Evolutionary conservation across 2,888 invertebrate genomes (phyloP), one percentile per base, ranked within the genome.

Genomic region (Platycheirus albimanus): DNA sequence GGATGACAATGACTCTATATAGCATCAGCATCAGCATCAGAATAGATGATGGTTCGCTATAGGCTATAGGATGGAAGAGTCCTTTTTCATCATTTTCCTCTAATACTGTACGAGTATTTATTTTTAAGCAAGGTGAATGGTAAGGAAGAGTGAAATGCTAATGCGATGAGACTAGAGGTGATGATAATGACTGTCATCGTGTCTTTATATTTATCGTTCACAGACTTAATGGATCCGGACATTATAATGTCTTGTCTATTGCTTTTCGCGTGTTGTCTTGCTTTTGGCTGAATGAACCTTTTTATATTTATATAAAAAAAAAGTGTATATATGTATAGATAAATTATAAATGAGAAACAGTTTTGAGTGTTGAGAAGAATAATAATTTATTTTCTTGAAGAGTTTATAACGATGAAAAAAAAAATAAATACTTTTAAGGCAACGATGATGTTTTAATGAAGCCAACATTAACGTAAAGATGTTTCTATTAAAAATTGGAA

Each of bases 111-210:
- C 24, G 58, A 8, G 11, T 43, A 2, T 2, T 58, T 41, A 58
- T 41, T 58, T 58, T 13, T 24, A 30, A 7, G 28, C 30, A 43
- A 61, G 61, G 19, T n/a, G 63, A n/a, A 43, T 38, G 47, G 19
- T n/a, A 61, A 4, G 24, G 43, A 45, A 24, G 43, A n/a, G n/a
- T n/a, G 61, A 72, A 67, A 72, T 81, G 52, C 66, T 81, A 72
- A 81, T 81, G 79, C 61, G 72, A 52, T 30, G 61, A 56, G 70
- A 67, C 64, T 67, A 56, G 64, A 77, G 72, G 72, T 78, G 83
- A 78, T 78, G 72, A 74, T 83, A 83, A 83, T 83, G 78, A 69
- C 78, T 78, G 28, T 67, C 83, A 74, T 83, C 83, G 72, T 67
- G 77, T 83, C 78, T 36, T 64, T 72, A 72, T 15, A 45, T 45